Evolutionary conservation across 2,797 vertebrate genomes (phyloP).

Genomic region (Tangara arthus): DNA sequence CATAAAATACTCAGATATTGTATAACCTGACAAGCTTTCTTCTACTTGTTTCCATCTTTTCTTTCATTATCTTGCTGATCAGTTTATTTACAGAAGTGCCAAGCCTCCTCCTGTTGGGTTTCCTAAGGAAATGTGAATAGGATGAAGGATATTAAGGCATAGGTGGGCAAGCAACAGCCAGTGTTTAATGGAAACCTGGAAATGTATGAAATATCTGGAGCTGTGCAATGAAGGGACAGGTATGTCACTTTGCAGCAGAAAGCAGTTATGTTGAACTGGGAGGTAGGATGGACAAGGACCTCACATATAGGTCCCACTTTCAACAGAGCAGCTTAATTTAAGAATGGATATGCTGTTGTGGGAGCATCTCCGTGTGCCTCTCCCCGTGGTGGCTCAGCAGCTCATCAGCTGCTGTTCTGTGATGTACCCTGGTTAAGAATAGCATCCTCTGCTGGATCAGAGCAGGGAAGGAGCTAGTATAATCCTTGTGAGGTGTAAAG

Average conservation of each 20-base stretch:
- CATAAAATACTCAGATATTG: not conserved
- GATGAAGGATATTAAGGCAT: not conserved
- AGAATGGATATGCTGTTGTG: not conserved
- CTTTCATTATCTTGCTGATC: not conserved
- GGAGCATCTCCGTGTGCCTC: not conserved
- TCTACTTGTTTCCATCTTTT: not conserved
- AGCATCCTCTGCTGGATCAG: not conserved
- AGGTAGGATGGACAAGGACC: not conserved
- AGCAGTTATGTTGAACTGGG: not conserved
- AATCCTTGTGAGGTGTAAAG: not conserved
- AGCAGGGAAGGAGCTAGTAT: not conserved
- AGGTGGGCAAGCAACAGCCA: not conserved
- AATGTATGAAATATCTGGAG: not conserved
- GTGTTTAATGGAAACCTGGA: not conserved
- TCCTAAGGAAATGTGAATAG: not conserved
- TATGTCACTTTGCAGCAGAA: not conserved
- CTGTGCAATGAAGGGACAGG: not conserved
- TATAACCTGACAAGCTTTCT: not conserved
- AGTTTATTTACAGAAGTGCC: not conserved
- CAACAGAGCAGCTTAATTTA: not conserved
- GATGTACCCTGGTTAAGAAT: not conserved
- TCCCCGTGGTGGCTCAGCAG: not conserved
- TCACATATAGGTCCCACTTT: not conserved
- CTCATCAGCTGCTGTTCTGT: not conserved
- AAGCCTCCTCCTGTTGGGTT: fast-evolving